Percentiles rank a stretch among this genome's conserved stretches.
These are phyloP conservation scores for Drosophila fuyamai DNA, from an alignment of 1,140 invertebrate species.

Conservation along the genomic window DNA sequence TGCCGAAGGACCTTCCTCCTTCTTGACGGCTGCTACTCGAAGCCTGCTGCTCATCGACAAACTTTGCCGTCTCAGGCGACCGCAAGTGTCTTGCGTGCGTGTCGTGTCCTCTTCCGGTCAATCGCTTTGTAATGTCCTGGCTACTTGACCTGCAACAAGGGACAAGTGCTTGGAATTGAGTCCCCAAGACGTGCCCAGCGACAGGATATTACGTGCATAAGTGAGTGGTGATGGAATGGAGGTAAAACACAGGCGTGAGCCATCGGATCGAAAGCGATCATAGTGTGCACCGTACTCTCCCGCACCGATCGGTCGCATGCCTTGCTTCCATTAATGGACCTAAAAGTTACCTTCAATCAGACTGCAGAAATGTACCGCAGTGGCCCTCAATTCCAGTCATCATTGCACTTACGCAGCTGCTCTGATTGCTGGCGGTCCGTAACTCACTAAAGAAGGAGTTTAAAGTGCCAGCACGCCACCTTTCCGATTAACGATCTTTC, in stretches of 20 bases:
- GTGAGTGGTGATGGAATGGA: slow-evolving; percentile 31
- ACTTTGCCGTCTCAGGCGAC: slow-evolving; percentile 24
- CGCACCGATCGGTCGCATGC: background rate
- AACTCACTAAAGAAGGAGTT: slow-evolving; percentile 40
- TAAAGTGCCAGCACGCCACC: slow-evolving; percentile 21
- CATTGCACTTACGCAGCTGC: slow-evolving; percentile 48
- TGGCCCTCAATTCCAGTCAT: slow-evolving; percentile 25
- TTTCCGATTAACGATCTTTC: background rate
- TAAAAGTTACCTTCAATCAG: background rate
- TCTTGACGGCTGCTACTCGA: slow-evolving; percentile 14
- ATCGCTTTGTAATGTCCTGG: slow-evolving; percentile 53
- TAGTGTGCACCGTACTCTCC: slow-evolving; percentile 8
- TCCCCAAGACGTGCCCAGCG: slow-evolving; percentile 53
- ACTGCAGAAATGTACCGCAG: slow-evolving; percentile 8
- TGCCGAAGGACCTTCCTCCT: slow-evolving; percentile 4
- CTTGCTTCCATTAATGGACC: background rate
- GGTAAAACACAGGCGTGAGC: background rate
- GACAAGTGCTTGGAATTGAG: slow-evolving; percentile 55
- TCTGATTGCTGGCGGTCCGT: slow-evolving; percentile 30
- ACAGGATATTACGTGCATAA: slow-evolving; percentile 67
- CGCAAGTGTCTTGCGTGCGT: slow-evolving; percentile 64
- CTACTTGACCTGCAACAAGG: slow-evolving; percentile 29
- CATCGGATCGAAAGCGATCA: slow-evolving; percentile 23
- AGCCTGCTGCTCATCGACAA: slow-evolving; percentile 4
- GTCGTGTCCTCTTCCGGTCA: slow-evolving; percentile 55